Conservation (phyloP, 2,888 invertebrate species). For the Artemia sp. region DNA sequence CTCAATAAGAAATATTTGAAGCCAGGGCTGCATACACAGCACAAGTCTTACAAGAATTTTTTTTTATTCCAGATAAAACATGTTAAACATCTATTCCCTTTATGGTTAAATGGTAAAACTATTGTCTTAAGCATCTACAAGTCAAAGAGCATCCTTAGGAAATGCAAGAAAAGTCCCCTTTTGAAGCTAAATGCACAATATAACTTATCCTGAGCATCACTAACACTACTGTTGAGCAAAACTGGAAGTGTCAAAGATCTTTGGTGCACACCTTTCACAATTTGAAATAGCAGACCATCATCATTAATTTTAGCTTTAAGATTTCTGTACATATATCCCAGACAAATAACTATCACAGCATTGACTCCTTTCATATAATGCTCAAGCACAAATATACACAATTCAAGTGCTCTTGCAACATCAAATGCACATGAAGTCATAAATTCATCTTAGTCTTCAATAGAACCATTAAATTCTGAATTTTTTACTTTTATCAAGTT, state of each 20-base stretch:
- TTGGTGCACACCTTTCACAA: neutral
- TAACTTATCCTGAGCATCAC: too few relatives aligned
- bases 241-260: neutral
- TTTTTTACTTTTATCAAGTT: too few relatives aligned
- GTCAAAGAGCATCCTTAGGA: neutral
- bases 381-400: too few relatives aligned
- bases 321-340: neutral
- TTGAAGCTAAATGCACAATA: too few relatives aligned
- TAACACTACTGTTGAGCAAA: neutral
- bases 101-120: neutral
- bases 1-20: constrained; percentile 7
- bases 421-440: too few relatives aligned
- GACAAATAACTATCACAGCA: neutral
- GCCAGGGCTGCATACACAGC: constrained; percentile 10
- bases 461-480: too few relatives aligned
- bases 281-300: neutral
- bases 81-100: neutral
- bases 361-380: neutral
- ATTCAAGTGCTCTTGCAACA: too few relatives aligned
- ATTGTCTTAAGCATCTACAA: neutral
- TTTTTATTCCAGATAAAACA: neutral
- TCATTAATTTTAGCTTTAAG: neutral
- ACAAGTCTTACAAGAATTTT: neutral
- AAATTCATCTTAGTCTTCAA: too few relatives aligned
- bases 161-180: neutral